Evolutionary conservation across 2,888 invertebrate species (phyloP), one percentile per base, ranked within the genome.

Genomic region (Lepeophtheirus nordmannii): DNA sequence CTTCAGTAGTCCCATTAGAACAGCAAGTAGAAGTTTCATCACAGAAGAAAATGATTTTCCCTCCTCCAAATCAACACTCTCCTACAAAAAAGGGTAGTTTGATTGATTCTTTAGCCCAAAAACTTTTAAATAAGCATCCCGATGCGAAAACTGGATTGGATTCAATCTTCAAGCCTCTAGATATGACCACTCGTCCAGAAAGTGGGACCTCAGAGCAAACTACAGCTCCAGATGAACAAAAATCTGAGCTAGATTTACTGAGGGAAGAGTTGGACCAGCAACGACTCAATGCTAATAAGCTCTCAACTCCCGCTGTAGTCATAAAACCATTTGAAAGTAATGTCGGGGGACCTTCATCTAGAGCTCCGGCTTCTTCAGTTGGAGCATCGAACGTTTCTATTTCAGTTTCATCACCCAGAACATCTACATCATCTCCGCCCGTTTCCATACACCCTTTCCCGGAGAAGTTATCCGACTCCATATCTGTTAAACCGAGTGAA

Each of bases 201-300:
- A 17, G 22, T 37, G 11, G 30, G 9, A 10, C 23, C 17, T 17
- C 23, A 38, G 30, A 22, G 17, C 22, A 22, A 14, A 30, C 60
- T 1, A 11, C 22, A 1, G 20, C 40, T 14, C 39, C 23, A 10
- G 40, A 62, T 10, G 38, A 38, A 40, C 40, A 62, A 40, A 38
- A 39, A 12, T 65, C 65, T 20, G 65, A 65, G 58, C 39, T 65
- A 14, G 65, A 65, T 38, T 38, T 65, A 10, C 38, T 65, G 17
- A 30, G 30, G 10, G 22, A 57, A 20, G 65, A 65, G 23, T 17
- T 65, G 20, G 62, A 62, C 9, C 11, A n/a, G 20, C 40, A 46
- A 8, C 30, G 30, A 30, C 30, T 30, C 30, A 30, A 30, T 30
- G 30, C 30, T 30, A 2, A 30, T 30, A 30, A 30, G 30, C 30